Evolutionary conservation across 2,888 invertebrate species (phyloP).

Genomic region (Petrophora chlorosata): DNA sequence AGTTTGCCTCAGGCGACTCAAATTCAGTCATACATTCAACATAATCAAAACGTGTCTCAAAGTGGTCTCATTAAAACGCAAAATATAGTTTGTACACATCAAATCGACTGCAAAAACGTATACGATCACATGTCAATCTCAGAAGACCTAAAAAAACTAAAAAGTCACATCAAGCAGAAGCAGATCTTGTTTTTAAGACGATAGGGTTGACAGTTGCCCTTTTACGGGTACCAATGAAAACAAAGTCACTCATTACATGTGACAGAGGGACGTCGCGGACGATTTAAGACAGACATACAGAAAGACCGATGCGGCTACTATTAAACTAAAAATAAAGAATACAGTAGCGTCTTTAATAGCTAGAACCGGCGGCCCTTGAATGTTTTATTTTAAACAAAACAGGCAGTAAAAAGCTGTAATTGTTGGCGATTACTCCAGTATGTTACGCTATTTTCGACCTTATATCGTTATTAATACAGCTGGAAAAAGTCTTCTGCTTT

Average conservation of each 20-base stretch:
- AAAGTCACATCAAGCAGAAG: slow-evolving; percentile 23
- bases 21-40: slow-evolving; percentile 4
- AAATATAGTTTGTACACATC: slow-evolving; percentile 26
- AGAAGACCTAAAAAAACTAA: slow-evolving; percentile 17
- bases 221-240: slow-evolving; percentile 25
- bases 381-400: slow-evolving; percentile 62
- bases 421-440: slow-evolving; percentile 35
- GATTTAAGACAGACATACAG: slow-evolving; percentile 65
- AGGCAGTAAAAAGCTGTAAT: slow-evolving; percentile 40
- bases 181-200: neutral
- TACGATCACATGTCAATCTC: slow-evolving; percentile 65
- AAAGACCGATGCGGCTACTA: slow-evolving; percentile 37
- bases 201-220: slow-evolving; percentile 38
- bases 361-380: slow-evolving; percentile 45
- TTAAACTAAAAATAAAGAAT: slow-evolving; percentile 60
- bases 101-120: slow-evolving; percentile 51
- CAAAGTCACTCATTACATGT: slow-evolving; percentile 48
- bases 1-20: neutral
- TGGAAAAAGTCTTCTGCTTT: neutral
- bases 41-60: slow-evolving; percentile 18
- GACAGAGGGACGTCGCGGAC: slow-evolving; percentile 55
- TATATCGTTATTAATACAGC: slow-evolving; percentile 2
- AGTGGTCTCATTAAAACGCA: slow-evolving; percentile 34
- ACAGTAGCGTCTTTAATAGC: slow-evolving; percentile 54
- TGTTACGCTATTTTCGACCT: slow-evolving; percentile 15